phyloP scores from a whole-genome alignment of 2,797 vertebrate species.

The Hippoglossus hippoglossus region DNA sequence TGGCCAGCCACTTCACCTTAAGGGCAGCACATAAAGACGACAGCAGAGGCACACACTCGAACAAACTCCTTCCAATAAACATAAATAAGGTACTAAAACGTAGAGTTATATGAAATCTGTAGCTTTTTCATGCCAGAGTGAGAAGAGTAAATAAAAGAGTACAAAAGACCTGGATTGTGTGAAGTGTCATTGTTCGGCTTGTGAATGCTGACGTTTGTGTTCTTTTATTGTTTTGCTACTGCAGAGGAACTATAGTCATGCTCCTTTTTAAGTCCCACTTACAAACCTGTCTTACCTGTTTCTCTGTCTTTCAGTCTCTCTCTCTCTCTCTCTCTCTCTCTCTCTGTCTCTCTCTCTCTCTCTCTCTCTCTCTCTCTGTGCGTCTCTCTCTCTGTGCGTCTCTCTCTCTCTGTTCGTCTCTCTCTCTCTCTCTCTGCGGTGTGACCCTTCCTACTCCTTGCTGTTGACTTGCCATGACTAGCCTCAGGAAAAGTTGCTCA shows the following conservation, averaged over 20 bases:
- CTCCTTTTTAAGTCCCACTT: not conserved
- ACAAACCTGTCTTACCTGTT: slow-evolving; percentile 83
- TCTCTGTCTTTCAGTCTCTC: slow-evolving; percentile 14
- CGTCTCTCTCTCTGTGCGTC: slow-evolving; percentile 9
- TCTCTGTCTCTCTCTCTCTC: slow-evolving; percentile 24
- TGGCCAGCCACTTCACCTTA: not conserved
- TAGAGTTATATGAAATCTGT: not conserved
- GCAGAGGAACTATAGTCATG: not conserved
- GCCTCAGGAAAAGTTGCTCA: slow-evolving; percentile 75
- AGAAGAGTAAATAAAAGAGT: not conserved
- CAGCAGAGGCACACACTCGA: slow-evolving; percentile 5
- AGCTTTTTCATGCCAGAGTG: not conserved
- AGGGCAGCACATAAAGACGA: not conserved
- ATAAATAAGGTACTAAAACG: not conserved
- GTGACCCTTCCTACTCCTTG: slow-evolving; percentile 71
- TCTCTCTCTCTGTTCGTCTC: slow-evolving; percentile 15
- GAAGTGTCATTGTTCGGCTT: not conserved
- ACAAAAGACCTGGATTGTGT: not conserved
- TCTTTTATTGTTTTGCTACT: not conserved
- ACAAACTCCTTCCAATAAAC: not conserved
- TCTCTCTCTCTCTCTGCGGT: slow-evolving; percentile 23
- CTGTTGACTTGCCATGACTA: slow-evolving; percentile 76
- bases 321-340: slow-evolving; percentile 9
- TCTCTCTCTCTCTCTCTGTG: slow-evolving; percentile 10
- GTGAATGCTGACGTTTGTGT: slow-evolving; percentile 8